These are phyloP conservation scores for Ciconia maguari DNA, from an alignment of 2,113 vertebrate species.

Conservation along the genomic window DNA sequence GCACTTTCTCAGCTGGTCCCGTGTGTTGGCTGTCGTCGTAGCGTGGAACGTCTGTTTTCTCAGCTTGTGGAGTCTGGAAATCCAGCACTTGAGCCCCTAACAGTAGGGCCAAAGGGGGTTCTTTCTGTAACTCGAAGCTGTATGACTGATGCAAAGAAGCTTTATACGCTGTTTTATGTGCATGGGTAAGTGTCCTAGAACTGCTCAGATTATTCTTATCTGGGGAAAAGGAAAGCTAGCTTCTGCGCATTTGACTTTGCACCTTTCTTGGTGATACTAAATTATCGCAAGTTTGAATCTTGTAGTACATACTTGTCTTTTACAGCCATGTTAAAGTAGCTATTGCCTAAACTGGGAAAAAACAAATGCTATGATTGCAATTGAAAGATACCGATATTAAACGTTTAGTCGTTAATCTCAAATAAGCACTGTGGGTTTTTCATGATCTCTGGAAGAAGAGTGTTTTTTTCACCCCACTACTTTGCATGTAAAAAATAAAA, in stretches of 20 bases:
- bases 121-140: slow-evolving; percentile 89
- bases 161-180: slow-evolving; percentile 93
- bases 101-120: slow-evolving; percentile 88
- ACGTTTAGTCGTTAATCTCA: neutral
- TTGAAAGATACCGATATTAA: neutral
- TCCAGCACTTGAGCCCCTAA: slow-evolving; percentile 91
- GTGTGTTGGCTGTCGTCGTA: slow-evolving; percentile 94
- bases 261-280: neutral
- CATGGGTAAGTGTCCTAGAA: slow-evolving; percentile 82
- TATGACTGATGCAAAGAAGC: slow-evolving; percentile 89
- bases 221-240: neutral
- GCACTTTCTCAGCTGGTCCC: slow-evolving; percentile 92
- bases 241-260: neutral
- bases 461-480: neutral
- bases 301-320: accelerated
- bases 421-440: too few relatives aligned
- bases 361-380: neutral
- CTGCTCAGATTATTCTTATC: neutral
- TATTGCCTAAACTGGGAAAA: neutral
- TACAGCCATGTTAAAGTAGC: neutral
- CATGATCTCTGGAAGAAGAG: neutral
- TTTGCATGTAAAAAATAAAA: neutral
- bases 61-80: slow-evolving; percentile 93
- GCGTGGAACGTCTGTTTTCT: slow-evolving; percentile 94
- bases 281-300: neutral